These are phyloP conservation scores for Nesidiocoris tenuis DNA, from an alignment of 2,888 invertebrate genomes.

Conservation along the genomic window DNA sequence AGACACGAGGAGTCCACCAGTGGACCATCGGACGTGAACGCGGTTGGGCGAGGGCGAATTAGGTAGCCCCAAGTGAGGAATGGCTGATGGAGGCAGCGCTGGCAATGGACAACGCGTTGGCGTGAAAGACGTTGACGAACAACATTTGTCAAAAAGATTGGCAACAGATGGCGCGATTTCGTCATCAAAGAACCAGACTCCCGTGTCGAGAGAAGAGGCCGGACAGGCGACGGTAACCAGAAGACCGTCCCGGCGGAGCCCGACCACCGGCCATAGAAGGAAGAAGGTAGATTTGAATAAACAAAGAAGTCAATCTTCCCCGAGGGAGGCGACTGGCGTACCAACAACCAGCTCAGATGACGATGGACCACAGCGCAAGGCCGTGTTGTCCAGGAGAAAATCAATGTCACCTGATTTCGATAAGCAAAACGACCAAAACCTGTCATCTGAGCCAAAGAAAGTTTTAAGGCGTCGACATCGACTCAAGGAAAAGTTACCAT, in stretches of 20 bases:
- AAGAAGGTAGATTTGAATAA: conserved; percentile 51
- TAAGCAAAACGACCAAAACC: not conserved
- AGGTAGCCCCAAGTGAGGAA: not conserved
- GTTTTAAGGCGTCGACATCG: conserved; percentile 21
- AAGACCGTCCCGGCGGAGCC: conserved; percentile 52
- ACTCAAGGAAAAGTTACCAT: conserved; percentile 11
- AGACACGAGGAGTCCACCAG: not conserved
- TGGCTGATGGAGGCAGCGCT: not conserved
- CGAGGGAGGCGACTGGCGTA: conserved; percentile 53
- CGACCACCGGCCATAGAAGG: conserved; percentile 51
- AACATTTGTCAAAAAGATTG: too few relatives aligned
- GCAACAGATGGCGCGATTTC: not conserved
- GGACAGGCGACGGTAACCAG: conserved; percentile 48
- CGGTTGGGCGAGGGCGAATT: not conserved
- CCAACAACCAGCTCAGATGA: conserved; percentile 49
- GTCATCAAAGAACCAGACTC: too few relatives aligned
- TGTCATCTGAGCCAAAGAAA: conserved; percentile 32
- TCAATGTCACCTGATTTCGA: conserved; percentile 21
- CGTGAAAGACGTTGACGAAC: too few relatives aligned
- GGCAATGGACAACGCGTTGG: too few relatives aligned
- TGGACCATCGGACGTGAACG: not conserved
- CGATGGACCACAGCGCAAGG: conserved; percentile 1
- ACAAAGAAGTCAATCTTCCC: conserved; percentile 55
- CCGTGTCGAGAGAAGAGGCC: too few relatives aligned
- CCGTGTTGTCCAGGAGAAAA: not conserved